Conservation (phyloP, 2,797 vertebrate genomes). For the Eutrigla gurnardus region DNA sequence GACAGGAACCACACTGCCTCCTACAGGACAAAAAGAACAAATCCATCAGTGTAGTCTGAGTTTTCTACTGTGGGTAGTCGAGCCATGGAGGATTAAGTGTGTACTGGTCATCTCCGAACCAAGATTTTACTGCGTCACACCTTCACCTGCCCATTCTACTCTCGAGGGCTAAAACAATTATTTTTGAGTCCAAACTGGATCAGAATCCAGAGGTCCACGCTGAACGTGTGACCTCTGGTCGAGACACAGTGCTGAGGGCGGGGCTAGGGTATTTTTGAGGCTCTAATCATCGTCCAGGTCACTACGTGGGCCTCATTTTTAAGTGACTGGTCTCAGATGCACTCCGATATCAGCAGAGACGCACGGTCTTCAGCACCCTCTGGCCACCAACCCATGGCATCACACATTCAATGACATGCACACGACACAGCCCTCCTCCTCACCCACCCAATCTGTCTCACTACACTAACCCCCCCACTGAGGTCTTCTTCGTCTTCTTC, state of each 20-base stretch:
- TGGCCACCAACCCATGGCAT: conserved; percentile 76
- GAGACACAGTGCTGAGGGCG: conserved; percentile 79
- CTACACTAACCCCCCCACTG: conserved; percentile 6
- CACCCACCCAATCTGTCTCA: neutral
- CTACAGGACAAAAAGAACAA: conserved; percentile 80
- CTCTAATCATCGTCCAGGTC: conserved; percentile 91
- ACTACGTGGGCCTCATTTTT: conserved; percentile 75
- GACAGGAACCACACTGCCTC: conserved; percentile 99
- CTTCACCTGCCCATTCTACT: neutral
- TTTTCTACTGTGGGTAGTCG: neutral
- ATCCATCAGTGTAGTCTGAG: conserved; percentile 15
- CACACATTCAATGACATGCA: conserved; percentile 41
- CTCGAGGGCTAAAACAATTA: neutral
- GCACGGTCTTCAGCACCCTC: conserved; percentile 84
- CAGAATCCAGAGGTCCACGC: conserved; percentile 82
- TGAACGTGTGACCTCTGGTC: conserved; percentile 74
- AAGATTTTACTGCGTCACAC: neutral
- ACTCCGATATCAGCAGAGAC: conserved; percentile 92
- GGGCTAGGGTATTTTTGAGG: conserved; percentile 82
- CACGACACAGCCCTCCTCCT: conserved; percentile 4
- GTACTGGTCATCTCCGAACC: neutral
- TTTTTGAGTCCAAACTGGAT: conserved; percentile 48
- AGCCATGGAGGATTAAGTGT: neutral
- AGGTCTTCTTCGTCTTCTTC: conserved; percentile 55
- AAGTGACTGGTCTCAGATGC: conserved; percentile 94